Evolutionary conservation across 2,888 invertebrate genomes (phyloP), one percentile per base, ranked within the genome.

Genomic region (Mylabris sibirica): DNA sequence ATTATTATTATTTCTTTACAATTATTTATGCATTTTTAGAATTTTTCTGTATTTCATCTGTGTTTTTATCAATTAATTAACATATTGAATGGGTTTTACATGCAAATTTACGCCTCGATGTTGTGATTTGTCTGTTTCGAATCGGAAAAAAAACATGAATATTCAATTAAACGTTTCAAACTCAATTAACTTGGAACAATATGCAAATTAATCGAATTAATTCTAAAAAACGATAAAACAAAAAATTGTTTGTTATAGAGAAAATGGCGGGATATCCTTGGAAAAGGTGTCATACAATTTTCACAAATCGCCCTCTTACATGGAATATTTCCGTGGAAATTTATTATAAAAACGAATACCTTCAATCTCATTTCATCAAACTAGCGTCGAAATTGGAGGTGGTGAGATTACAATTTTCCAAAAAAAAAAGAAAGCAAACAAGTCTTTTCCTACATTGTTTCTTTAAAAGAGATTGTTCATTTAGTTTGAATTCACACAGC

Each of bases 401-500:
- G 72, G 73, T 64, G 71, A 76, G 74, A 76, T 77, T 77, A 76
- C 76, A n/a, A 20, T 62, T 67, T 49, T 49, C 49, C 44, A 20
- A 49, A 20, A 22, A 49, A 20, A 44, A 14, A 77, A 73, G 73
- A 38, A 38, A 30, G 8, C 5, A 30, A 12, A 75, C 70, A n/a
- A 72, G 75, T 78, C 76, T 79, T 79, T 78, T 79, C 78, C 9
- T 78, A 76, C 76, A 79, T 80, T 79, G 80, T 78, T 80, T 81
- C 79, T 80, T 75, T 61, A 59, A 69, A 73, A 73, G 73, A 44
- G 73, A 76, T 73, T 64, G 70, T 69, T 72, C 71, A 73, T 74
- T 72, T 72, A 49, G 72, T 75, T 75, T 67, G 70, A 76, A 75
- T 73, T 74, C 74, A 72, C 72, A 75, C 71, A 71, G 77, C 76